Percentiles rank a stretch among this genome's conserved stretches.
These are phyloP conservation scores for Eulemur coronatus DNA, from an alignment of 2,797 vertebrate genomes.

Conservation along the genomic window DNA sequence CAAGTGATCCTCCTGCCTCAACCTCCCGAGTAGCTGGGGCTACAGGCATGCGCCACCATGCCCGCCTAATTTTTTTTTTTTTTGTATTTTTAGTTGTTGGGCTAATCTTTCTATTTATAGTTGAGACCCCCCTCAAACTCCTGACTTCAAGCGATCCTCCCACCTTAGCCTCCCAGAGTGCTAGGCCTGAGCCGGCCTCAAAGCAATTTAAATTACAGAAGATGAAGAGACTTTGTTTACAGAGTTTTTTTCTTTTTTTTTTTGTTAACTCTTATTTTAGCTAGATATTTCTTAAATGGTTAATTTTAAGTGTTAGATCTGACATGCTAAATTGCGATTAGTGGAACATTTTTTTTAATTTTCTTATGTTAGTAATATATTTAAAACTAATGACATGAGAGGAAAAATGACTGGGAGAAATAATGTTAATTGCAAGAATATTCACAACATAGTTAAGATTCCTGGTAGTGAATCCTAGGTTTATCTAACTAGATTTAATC, in stretches of 20 bases:
- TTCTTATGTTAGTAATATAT: background rate
- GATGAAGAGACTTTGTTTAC: background rate
- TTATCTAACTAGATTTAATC: background rate
- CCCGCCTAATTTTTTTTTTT: too few relatives aligned
- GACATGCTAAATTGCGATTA: background rate
- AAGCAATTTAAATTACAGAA: background rate
- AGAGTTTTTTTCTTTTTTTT: background rate
- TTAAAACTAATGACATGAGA: background rate
- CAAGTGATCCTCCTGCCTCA: too few relatives aligned
- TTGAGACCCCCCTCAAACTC: too few relatives aligned
- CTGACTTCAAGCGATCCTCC: too few relatives aligned
- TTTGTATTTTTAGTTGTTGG: too few relatives aligned
- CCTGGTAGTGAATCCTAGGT: background rate
- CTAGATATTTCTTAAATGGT: background rate
- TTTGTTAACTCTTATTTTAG: background rate
- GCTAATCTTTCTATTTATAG: too few relatives aligned
- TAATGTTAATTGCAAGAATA: background rate
- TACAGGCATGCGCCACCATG: too few relatives aligned
- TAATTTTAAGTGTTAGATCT: background rate
- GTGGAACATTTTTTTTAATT: background rate
- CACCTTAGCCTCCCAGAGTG: too few relatives aligned
- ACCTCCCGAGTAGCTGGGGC: too few relatives aligned
- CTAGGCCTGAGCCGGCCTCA: background rate
- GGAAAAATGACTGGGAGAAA: background rate
- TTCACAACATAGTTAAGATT: background rate